A percentile compares a stretch with the other conserved stretches of the same genome.
phyloP scores from a whole-genome alignment of 2,797 vertebrate species.

The Heteromormyrus szaboi region DNA sequence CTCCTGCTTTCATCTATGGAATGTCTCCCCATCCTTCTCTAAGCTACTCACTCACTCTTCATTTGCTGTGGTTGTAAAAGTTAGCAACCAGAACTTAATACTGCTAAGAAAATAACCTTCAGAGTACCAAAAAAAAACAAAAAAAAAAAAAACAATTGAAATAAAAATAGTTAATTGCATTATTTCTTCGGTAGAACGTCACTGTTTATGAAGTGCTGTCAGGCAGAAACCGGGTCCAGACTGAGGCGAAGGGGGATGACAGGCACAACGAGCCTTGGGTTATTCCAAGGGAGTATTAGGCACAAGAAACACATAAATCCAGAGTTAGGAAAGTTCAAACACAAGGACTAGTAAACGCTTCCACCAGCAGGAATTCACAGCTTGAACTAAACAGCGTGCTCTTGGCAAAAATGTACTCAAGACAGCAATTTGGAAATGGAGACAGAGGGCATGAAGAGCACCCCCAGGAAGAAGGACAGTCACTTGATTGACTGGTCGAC shows the following conservation, averaged over 20 bases:
- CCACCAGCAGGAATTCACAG: neutral
- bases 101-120: neutral
- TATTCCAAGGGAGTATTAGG: neutral
- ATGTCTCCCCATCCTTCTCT: neutral
- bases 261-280: neutral
- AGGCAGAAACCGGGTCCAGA: neutral
- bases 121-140: neutral
- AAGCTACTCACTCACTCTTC: neutral
- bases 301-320: neutral
- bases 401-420: neutral
- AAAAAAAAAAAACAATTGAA: neutral
- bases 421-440: neutral
- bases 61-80: neutral
- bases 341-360: neutral
- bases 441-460: neutral
- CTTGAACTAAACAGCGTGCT: neutral
- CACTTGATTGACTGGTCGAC: neutral
- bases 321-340: neutral
- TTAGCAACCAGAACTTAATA: neutral
- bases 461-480: neutral
- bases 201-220: neutral
- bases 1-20: neutral
- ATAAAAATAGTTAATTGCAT: neutral
- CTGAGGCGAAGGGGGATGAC: neutral
- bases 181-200: neutral